phyloP scores from a whole-genome alignment of 2,888 invertebrate genomes.

The Gari tellinella region DNA sequence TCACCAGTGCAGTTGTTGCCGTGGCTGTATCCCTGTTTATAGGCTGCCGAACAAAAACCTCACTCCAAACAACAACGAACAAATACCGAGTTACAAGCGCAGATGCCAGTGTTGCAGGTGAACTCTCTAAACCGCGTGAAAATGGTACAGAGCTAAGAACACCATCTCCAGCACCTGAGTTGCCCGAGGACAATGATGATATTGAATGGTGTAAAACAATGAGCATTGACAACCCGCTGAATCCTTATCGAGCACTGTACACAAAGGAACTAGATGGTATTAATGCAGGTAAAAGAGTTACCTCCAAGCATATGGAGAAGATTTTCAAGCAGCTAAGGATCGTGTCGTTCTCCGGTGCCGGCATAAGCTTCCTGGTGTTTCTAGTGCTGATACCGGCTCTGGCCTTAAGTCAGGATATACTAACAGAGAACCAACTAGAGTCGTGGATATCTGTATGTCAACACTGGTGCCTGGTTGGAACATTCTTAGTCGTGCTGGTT shows the following conservation, averaged over 20 bases:
- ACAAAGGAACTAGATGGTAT: slow-evolving; percentile 65
- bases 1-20: slow-evolving; percentile 66
- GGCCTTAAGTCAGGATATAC: slow-evolving; percentile 33
- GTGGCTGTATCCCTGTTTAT: slow-evolving; percentile 70
- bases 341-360: slow-evolving; percentile 26
- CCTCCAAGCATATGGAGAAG: slow-evolving; percentile 38
- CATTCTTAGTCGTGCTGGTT: slow-evolving; percentile 46
- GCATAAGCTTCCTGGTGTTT: slow-evolving; percentile 29
- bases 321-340: slow-evolving; percentile 24
- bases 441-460: slow-evolving; percentile 48
- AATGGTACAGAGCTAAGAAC: too few relatives aligned
- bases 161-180: too few relatives aligned
- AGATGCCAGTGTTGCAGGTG: too few relatives aligned
- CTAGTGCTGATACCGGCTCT: slow-evolving; percentile 41
- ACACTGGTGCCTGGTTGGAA: slow-evolving; percentile 49
- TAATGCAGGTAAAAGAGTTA: slow-evolving; percentile 36
- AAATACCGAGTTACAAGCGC: too few relatives aligned
- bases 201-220: slow-evolving; percentile 73
- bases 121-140: too few relatives aligned
- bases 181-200: slow-evolving; percentile 8
- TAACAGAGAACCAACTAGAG: slow-evolving; percentile 28
- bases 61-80: background rate
- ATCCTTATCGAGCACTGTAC: slow-evolving; percentile 67
- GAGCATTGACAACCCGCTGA: slow-evolving; percentile 75
- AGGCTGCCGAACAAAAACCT: background rate